Evolutionary conservation across 2,888 invertebrate genomes (phyloP), one percentile per base, ranked within the genome.

Genomic region (Caenorhabditis sinica): DNA sequence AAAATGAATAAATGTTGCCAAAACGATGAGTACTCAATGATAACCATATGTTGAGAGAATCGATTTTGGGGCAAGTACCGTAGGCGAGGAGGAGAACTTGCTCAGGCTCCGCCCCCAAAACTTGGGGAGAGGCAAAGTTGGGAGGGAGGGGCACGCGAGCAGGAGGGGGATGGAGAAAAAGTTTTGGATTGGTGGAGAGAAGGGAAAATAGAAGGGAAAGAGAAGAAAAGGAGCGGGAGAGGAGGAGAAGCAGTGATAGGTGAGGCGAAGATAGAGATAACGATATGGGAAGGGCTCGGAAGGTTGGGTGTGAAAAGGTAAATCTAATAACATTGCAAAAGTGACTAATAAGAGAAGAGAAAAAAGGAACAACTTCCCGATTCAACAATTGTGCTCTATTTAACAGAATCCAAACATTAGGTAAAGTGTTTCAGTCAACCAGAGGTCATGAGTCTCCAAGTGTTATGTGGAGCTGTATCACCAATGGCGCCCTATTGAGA

Each of bases 1-100:
- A 28, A 40, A 15, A 68, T 36, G 4, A 11, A 33, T 49, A 69
- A 13, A 20, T 69, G 45, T 45, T 63, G 61, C 61, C 36, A 36
- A 28, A 36, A 23, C 68, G 68, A 43, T 49, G 49, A 68, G 25
- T 33, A 33, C n/a, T 49, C n/a, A n/a, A n/a, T 76, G 76, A 76
- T 76, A 68, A 69, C 76, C 76, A 76, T 76, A 68, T 76, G 76
- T 49, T 30, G 51, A 13, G 20, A n/a, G 5, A 49, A 49, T 20
- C n/a, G 20, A 49, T 56, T 49, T 28, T 11, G 56, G 25, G 13
- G 56, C 3, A 56, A 28, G 13, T 28, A 65, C 74, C 53, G 56
- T 53, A 75, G 56, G 28, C 9, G 45, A n/a, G n/a, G n/a, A 20
- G 45, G 51, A 63, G 33, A 65, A 73, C 73, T 73, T 73, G 61